phyloP scores from a whole-genome alignment of 92 coral and sea anemone genomes.

The Heliopora coerulea region DNA sequence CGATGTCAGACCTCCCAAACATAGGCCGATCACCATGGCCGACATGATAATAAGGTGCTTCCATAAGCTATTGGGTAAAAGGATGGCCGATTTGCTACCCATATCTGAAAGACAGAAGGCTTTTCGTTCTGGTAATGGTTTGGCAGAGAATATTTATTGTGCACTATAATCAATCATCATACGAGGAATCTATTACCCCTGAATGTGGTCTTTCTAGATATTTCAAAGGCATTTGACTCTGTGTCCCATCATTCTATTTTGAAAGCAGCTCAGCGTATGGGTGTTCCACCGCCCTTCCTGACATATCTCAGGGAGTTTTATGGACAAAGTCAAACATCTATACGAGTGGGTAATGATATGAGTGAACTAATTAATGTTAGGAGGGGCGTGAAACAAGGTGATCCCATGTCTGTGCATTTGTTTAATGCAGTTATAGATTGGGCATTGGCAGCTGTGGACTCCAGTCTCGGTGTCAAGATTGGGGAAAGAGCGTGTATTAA shows the following conservation, averaged over 20 bases:
- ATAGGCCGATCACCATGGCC: constrained; percentile 20
- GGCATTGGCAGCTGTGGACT: not conserved
- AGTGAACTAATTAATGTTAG: too few species aligned
- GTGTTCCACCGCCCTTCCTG: constrained; percentile 21
- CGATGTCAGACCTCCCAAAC: not conserved
- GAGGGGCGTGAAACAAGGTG: constrained; percentile 1
- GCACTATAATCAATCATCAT: constrained; percentile 22
- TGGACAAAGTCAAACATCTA: not conserved
- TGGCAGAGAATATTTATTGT: constrained; percentile 14
- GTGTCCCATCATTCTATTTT: constrained; percentile 2
- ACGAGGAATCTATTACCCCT: not conserved
- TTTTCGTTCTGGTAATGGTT: constrained; percentile 26
- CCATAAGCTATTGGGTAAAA: constrained; percentile 14
- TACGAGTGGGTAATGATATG: not conserved
- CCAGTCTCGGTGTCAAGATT: not conserved
- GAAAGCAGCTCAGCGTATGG: not conserved
- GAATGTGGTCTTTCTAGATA: constrained; percentile 10
- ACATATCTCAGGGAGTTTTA: constrained; percentile 17
- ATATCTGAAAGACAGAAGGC: constrained; percentile 18
- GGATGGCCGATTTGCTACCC: constrained; percentile 13
- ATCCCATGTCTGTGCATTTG: not conserved
- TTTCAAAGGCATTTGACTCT: constrained; percentile 9
- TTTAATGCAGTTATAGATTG: constrained; percentile 19
- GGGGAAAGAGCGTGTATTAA: not conserved
- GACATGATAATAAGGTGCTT: constrained; percentile 9